Evolutionary conservation across 2,113 vertebrate genomes (phyloP).

Genomic region (Poeciliopsis turrubarensis): DNA sequence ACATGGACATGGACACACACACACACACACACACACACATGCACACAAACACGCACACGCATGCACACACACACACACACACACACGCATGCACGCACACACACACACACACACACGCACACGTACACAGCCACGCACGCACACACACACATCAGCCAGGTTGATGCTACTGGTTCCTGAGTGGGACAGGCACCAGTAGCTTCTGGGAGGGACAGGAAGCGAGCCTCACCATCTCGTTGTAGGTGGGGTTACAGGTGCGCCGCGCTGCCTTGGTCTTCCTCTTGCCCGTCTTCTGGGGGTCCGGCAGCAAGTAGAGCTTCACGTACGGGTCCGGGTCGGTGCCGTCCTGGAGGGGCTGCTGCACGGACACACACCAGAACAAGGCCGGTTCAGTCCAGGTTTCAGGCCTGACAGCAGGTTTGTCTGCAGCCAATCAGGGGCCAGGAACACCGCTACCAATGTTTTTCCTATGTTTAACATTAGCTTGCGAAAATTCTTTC

Average conservation of each 20-base stretch:
- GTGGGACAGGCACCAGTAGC: no score
- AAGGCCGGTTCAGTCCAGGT: no score
- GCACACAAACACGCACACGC: background rate
- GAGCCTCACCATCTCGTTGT: slow-evolving; percentile 91
- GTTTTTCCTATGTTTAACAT: background rate
- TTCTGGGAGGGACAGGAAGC: background rate
- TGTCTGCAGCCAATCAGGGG: background rate
- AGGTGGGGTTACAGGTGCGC: slow-evolving; percentile 97
- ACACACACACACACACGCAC: background rate
- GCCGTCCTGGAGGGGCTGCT: slow-evolving; percentile 91
- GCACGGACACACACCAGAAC: slow-evolving; percentile 63
- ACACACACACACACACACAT: background rate
- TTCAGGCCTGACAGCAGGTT: no score
- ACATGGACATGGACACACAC: background rate
- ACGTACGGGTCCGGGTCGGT: slow-evolving; percentile 96
- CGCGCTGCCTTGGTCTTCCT: slow-evolving; percentile 96
- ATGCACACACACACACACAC: no score
- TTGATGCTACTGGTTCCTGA: background rate
- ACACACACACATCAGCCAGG: background rate
- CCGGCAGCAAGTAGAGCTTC: slow-evolving; percentile 95
- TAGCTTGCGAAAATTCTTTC: no score
- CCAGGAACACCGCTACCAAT: background rate
- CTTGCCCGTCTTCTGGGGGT: slow-evolving; percentile 96
- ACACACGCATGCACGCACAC: background rate
- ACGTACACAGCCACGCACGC: no score